Percentiles rank a stretch among this genome's conserved stretches.
Evolutionary conservation across 2,888 invertebrate genomes (phyloP).

Genomic region (Eupelmus urozonus): DNA sequence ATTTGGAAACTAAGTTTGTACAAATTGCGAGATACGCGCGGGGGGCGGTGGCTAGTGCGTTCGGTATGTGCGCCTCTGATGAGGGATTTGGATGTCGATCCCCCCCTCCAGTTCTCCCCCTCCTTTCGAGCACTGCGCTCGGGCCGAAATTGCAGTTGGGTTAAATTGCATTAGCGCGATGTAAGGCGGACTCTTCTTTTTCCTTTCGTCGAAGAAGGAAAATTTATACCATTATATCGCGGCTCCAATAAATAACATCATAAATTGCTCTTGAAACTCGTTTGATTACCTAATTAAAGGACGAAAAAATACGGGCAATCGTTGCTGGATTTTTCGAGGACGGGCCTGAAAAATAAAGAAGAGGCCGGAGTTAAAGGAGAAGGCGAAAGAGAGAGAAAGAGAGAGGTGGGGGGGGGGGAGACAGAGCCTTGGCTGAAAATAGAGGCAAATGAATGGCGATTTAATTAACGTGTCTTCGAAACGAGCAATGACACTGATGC

Average conservation of each 20-base stretch:
- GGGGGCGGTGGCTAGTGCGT: neutral
- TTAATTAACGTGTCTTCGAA: slow-evolving; percentile 61
- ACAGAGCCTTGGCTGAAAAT: slow-evolving; percentile 2
- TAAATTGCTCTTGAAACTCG: slow-evolving; percentile 54
- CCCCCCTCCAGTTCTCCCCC: neutral
- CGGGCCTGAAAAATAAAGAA: slow-evolving; percentile 5
- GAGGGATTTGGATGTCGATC: too few relatives aligned
- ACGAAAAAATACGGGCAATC: slow-evolving; percentile 34
- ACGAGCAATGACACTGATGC: slow-evolving; percentile 61
- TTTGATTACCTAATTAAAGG: slow-evolving; percentile 55
- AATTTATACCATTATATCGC: slow-evolving; percentile 39
- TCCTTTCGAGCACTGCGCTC: neutral
- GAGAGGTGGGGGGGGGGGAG: neutral
- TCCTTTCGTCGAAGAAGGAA: neutral
- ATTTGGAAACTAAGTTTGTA: slow-evolving; percentile 37
- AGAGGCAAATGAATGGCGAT: slow-evolving; percentile 49
- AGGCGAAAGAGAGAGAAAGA: neutral
- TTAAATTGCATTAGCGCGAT: slow-evolving; percentile 49
- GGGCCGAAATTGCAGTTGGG: slow-evolving; percentile 36
- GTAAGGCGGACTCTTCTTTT: neutral
- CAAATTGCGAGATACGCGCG: slow-evolving; percentile 16
- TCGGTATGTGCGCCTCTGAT: neutral
- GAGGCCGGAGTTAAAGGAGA: neutral
- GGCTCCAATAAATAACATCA: slow-evolving; percentile 46
- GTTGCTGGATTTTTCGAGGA: slow-evolving; percentile 26